These are phyloP conservation scores for Xiphophorus hellerii DNA, from an alignment of 2,113 vertebrate species.

Conservation along the genomic window DNA sequence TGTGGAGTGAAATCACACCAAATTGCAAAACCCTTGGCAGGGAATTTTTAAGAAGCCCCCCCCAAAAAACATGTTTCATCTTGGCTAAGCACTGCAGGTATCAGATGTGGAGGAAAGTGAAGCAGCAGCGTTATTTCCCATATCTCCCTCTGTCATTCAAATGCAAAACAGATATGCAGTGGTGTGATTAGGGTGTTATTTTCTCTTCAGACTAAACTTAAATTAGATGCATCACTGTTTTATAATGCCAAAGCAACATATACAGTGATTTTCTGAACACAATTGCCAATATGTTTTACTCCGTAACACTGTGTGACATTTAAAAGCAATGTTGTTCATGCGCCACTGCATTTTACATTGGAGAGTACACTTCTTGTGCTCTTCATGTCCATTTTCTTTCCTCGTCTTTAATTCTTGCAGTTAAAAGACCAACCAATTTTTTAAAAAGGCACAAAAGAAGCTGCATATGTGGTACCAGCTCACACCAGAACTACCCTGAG, in stretches of 20 bases:
- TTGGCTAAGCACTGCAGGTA: not conserved
- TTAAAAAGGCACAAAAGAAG: constrained; percentile 56
- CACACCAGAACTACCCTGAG: constrained; percentile 48
- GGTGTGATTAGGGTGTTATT: not conserved
- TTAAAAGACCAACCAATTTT: constrained; percentile 55
- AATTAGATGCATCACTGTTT: constrained; percentile 16
- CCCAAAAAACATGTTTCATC: too few relatives aligned
- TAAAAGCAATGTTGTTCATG: constrained; percentile 39
- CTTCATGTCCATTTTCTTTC: constrained; percentile 20
- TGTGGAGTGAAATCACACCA: too few relatives aligned
- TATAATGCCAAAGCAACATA: constrained; percentile 13
- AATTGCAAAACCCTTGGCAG: too few relatives aligned
- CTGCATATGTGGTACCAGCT: constrained; percentile 68
- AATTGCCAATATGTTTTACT: constrained; percentile 21
- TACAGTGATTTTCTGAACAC: not conserved
- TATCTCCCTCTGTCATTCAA: not conserved
- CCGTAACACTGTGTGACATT: not conserved
- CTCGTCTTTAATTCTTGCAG: constrained; percentile 49
- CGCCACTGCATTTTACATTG: constrained; percentile 13
- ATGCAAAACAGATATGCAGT: not conserved
- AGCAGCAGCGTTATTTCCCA: not conserved
- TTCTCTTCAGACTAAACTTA: not conserved
- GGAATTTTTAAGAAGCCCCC: too few relatives aligned
- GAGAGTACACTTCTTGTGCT: constrained; percentile 24
- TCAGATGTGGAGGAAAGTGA: not conserved